Conservation (phyloP, 2,888 invertebrate species). For the Aphidoletes aphidimyza region DNA sequence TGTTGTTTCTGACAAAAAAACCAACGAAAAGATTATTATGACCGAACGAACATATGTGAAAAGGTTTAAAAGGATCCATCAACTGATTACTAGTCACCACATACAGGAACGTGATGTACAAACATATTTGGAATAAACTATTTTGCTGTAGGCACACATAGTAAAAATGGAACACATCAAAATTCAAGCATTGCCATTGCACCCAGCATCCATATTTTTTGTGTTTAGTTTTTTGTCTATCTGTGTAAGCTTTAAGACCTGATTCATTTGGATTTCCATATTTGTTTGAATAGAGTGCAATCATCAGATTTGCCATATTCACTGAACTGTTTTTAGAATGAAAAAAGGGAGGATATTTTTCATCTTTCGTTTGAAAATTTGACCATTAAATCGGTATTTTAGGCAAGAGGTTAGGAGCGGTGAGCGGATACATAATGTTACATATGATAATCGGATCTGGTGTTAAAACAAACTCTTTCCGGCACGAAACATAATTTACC, state of each 20-base stretch:
- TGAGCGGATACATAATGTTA: no score
- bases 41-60: constrained; percentile 38
- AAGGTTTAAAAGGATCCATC: constrained; percentile 37
- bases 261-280: not conserved
- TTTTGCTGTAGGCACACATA: not conserved
- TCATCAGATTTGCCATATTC: not conserved
- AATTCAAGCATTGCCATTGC: constrained; percentile 4
- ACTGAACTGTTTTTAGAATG: not conserved
- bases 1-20: not conserved
- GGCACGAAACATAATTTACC: not conserved
- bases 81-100: constrained; percentile 12
- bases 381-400: not conserved
- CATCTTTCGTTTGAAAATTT: not conserved
- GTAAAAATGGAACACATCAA: not conserved
- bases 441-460: not conserved
- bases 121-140: not conserved
- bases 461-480: not conserved
- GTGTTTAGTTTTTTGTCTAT: not conserved
- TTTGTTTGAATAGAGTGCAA: not conserved
- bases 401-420: not conserved
- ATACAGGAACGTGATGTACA: not conserved
- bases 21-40: constrained; percentile 45
- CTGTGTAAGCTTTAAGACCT: not conserved
- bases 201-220: not conserved
- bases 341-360: not conserved